Percentiles rank a stretch among this genome's conserved stretches.
Conservation (phyloP, 2,888 invertebrate species). For the Apamea epomidion region DNA sequence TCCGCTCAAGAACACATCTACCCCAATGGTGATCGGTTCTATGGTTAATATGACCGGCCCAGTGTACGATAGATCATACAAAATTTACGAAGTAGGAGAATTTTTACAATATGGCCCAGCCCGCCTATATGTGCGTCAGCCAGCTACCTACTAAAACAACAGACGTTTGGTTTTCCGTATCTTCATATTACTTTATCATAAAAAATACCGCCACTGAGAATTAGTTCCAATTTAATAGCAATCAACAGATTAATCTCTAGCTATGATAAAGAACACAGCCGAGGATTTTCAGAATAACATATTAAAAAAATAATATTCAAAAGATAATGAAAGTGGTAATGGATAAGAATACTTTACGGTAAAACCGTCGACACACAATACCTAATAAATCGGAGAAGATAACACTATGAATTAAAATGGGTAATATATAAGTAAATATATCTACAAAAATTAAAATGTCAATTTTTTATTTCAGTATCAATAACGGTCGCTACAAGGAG, state of each 20-base stretch:
- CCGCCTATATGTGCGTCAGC: neutral
- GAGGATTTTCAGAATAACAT: neutral
- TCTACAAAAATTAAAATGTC: neutral
- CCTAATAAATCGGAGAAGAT: neutral
- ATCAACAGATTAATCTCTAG: neutral
- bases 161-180: neutral
- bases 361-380: neutral
- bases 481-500: conserved; percentile 77
- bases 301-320: conserved; percentile 10
- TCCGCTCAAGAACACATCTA: neutral
- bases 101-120: too few species aligned
- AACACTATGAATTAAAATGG: neutral
- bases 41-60: neutral
- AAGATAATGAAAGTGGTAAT: conserved; percentile 18
- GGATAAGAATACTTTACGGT: neutral
- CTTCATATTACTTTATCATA: neutral
- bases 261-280: neutral
- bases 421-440: neutral
- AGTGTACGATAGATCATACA: neutral
- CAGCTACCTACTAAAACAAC: neutral
- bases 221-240: neutral
- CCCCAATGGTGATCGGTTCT: neutral
- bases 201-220: too few species aligned
- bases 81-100: neutral
- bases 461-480: conserved; percentile 71